Evolutionary conservation across 2,113 vertebrate genomes (phyloP), one percentile per base, ranked within the genome.

Genomic region (Mesembrinibis cayennensis): DNA sequence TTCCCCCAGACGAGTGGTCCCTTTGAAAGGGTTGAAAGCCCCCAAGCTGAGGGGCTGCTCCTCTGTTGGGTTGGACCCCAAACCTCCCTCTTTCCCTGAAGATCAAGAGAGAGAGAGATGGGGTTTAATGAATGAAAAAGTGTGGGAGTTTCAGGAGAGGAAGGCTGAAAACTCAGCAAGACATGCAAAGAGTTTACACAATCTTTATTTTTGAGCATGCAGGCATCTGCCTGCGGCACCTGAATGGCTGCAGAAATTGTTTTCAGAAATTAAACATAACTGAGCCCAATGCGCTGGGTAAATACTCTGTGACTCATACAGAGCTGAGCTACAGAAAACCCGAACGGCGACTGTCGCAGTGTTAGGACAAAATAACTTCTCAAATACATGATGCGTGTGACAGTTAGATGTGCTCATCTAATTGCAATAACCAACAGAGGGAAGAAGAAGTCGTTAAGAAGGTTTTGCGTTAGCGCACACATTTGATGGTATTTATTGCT

Each of bases 391-490:
- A 90, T 52, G 67, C 67, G 36, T 91, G 58, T 90, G 91, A 90
- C 94, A 94, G 62, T 34, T 79, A 84, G 87, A 63, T 90, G 89
- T 91, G 67, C 89, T 96, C 89, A 83, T 90, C 95, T 93, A 94
- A 95, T 93, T 93, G 82, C 82, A 70, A 29, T 89, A 95, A 94
- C 26, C 0, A 0, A 81, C 89, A 56, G 62, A 62, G 49, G 32
- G 79, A 71, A 87, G 73, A 67, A 45, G 65, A 93, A 50, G 82
- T 84, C 4, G 2, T 82, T 76, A 40, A 0, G 1, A 80, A 80
- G 58, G 62, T 22, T 95, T 66, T 91, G 45, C 84, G 36, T 88
- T 91, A 70, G 83, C 4, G 18, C 45, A 67, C 55, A 70, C 0
- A 0, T 77, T 66, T 66, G 32, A 79, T 78, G 38, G 82, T 42